Percentiles rank a stretch among this genome's conserved stretches.
Conservation (phyloP, 1,140 invertebrate species). For the Trialeurodes vaporariorum region DNA sequence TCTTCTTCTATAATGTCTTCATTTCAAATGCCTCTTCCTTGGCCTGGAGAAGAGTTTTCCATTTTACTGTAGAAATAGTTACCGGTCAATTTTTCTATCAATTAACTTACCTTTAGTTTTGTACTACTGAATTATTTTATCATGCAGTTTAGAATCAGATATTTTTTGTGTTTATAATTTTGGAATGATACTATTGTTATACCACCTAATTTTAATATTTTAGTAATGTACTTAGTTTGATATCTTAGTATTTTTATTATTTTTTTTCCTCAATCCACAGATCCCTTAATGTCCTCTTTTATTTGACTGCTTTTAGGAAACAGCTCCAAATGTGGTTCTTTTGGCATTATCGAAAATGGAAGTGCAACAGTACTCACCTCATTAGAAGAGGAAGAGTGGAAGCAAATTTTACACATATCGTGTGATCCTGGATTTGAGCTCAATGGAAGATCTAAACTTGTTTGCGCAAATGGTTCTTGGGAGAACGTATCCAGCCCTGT, state of each 20-base stretch:
- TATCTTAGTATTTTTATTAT: neutral
- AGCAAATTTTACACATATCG: neutral
- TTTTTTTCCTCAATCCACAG: neutral
- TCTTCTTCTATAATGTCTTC: too few relatives aligned
- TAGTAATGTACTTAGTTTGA: neutral
- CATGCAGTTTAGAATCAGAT: too few relatives aligned
- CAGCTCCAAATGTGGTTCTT: neutral
- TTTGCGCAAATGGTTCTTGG: neutral
- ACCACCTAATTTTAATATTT: too few relatives aligned
- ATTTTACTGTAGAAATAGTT: too few relatives aligned
- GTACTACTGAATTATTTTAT: neutral
- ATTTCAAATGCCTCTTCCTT: too few relatives aligned
- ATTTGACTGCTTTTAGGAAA: neutral
- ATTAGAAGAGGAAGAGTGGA: neutral
- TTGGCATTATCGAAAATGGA: neutral
- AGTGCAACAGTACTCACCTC: neutral
- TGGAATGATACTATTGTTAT: too few relatives aligned
- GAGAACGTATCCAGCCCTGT: neutral
- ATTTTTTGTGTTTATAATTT: too few relatives aligned
- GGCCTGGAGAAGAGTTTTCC: too few relatives aligned
- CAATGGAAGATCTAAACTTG: neutral
- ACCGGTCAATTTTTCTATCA: too few relatives aligned
- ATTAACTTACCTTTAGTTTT: neutral
- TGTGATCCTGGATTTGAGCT: neutral
- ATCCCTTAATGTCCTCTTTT: too few relatives aligned